A percentile compares a stretch with the other conserved stretches of the same genome.
phyloP scores from a whole-genome alignment of 2,113 vertebrate species.

The Puffinus mauretanicus region DNA sequence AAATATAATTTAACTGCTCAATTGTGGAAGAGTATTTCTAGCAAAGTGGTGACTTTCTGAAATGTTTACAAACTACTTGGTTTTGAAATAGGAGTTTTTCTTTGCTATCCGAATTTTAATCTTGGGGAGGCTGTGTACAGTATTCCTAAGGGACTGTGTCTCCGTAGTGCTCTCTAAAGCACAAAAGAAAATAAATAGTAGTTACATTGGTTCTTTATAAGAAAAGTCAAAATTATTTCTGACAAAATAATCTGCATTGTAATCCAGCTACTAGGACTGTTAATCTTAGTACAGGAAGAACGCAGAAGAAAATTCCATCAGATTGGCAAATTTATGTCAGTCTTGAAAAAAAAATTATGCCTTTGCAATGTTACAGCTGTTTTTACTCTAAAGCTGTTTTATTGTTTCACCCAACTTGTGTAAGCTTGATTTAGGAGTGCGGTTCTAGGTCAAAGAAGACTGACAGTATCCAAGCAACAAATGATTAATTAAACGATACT shows the following conservation, averaged over 20 bases:
- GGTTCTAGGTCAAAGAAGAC: background rate
- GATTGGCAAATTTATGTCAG: background rate
- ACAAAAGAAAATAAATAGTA: background rate
- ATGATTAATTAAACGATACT: background rate
- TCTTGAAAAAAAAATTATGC: background rate
- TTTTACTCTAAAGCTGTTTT: background rate
- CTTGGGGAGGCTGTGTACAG: background rate
- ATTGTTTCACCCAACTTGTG: background rate
- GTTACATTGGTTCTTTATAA: background rate
- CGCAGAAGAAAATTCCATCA: background rate
- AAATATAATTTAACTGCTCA: background rate
- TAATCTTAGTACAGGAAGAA: background rate
- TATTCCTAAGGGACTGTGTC: background rate
- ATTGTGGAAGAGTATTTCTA: background rate
- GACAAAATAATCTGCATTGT: background rate
- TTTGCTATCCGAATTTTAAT: background rate
- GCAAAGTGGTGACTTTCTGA: background rate
- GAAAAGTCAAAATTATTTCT: background rate
- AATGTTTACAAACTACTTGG: background rate
- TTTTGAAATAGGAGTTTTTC: background rate
- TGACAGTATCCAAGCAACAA: constrained; percentile 10
- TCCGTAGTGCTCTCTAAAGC: background rate
- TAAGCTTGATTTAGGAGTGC: background rate
- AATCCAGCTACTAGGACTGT: background rate
- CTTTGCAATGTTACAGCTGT: background rate